Evolutionary conservation across 2,113 vertebrate genomes (phyloP), one percentile per base, ranked within the genome.

Genomic region (Bujurquina vittata): DNA sequence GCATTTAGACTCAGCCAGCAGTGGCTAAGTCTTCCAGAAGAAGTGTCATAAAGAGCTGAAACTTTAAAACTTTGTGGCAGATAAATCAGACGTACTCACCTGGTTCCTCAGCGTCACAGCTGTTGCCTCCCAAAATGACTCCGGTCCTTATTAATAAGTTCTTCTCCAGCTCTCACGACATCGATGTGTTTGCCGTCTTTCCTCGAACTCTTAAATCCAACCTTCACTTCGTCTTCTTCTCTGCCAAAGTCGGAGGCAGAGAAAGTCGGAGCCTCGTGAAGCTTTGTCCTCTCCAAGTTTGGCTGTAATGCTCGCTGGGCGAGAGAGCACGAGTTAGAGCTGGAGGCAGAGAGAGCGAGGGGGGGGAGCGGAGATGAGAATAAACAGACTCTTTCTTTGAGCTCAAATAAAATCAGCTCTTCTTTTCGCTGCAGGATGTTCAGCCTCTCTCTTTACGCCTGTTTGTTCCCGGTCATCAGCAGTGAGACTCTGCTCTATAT

Each of bases 401-500:
- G 58, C 52, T 77, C 7, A 12, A 65, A 40, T 77, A 92, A 95
- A 93, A 93, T 94, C 95, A 58, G 94, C 95, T 94, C 40, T 84
- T 81, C 26, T 54, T 54, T 49, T 18, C n/a, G 10, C 62, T 35
- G 10, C 35, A 35, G 11, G 81, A 83, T 62, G 80, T 76, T 61
- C n/a, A 77, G 79, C 26, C 33, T 78, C 35, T 76, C 22, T 55
- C 22, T 75, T 18, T 18, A 58, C 31, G 79, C 18, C 75, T 56
- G 87, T 14, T 75, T 77, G 69, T 67, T 77, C 91, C 87, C 90
- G 95, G 93, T 92, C 91, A 95, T 93, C 92, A 95, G 95, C 90
- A 37, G 94, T 96, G 94, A 94, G 49, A 1, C 84, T 88, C 90
- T 57, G 94, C 93, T 96, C 96, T 98, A 97, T 96, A 97, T 98